Evolutionary conservation across 2,113 vertebrate species (phyloP).

Genomic region (Ellobius talpinus): DNA sequence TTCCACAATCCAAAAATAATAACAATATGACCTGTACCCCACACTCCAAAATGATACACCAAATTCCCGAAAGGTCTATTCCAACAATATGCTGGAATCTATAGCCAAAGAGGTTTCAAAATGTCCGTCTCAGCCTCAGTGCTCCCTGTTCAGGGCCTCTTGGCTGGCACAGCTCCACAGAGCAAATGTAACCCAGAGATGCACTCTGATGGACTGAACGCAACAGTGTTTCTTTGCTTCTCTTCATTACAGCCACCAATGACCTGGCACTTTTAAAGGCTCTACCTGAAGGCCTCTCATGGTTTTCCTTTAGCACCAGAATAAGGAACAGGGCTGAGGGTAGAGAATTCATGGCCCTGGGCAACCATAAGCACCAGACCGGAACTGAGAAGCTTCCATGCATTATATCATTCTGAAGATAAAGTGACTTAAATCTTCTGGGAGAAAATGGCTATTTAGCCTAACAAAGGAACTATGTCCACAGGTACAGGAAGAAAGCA

Average conservation of each 20-base stretch:
- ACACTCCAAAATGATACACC: neutral
- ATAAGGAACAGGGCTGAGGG: neutral
- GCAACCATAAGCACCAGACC: neutral
- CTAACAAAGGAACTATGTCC: neutral
- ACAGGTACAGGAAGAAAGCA: neutral
- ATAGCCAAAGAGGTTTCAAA: neutral
- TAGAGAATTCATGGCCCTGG: neutral
- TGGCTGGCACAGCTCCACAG: neutral
- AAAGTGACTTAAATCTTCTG: neutral
- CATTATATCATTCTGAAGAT: neutral
- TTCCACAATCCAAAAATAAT: neutral
- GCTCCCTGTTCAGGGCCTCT: accelerated
- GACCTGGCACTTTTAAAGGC: neutral
- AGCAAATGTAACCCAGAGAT: no score
- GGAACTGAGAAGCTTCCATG: neutral
- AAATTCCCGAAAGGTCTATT: neutral
- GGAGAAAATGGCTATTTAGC: no score
- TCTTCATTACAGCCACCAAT: neutral
- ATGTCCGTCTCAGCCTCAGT: no score
- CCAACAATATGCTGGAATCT: neutral
- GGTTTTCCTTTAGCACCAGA: neutral
- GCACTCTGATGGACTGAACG: neutral
- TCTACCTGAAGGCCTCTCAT: neutral
- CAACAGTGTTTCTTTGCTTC: neutral
- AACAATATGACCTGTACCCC: neutral